Percentiles rank a stretch among this genome's conserved stretches.
Evolutionary conservation across 2,888 invertebrate species (phyloP).

Genomic region (Pseudanteris insignis): DNA sequence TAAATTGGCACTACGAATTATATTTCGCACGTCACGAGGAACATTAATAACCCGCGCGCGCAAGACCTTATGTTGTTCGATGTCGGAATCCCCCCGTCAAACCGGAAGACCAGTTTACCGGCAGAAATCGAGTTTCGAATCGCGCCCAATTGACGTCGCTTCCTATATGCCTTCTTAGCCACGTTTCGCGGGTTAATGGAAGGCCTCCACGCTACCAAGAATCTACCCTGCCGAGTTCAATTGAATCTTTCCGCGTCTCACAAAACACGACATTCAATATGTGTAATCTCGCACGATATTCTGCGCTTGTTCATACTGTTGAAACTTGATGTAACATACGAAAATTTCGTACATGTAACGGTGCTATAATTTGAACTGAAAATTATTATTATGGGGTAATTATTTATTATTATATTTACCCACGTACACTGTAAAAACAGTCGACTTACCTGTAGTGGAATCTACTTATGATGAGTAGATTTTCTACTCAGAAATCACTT

Average conservation of each 20-base stretch:
- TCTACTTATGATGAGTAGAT: too few species aligned
- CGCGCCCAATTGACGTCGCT: conserved; percentile 63
- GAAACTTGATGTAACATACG: background rate
- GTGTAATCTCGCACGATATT: background rate
- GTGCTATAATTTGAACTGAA: too few species aligned
- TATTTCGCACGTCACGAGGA: conserved; percentile 54
- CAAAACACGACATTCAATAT: background rate
- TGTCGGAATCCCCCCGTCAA: conserved; percentile 34
- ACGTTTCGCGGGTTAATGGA: conserved; percentile 52
- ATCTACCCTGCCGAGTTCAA: conserved; percentile 35
- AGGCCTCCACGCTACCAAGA: conserved; percentile 31
- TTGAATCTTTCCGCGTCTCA: conserved; percentile 33
- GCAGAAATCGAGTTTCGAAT: conserved; percentile 63
- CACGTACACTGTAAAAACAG: too few species aligned
- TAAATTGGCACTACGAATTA: conserved; percentile 52
- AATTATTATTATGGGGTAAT: too few species aligned
- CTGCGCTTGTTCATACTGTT: background rate
- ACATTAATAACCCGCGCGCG: conserved; percentile 52
- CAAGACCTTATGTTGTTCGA: conserved; percentile 36
- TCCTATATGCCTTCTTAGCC: conserved; percentile 65
- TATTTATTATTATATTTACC: too few species aligned
- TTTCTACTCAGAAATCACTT: too few species aligned
- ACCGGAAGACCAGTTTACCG: conserved; percentile 63
- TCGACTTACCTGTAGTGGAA: too few species aligned
- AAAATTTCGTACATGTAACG: too few species aligned